Conservation (phyloP, 2,113 vertebrate genomes). For the Micromys minutus region DNA sequence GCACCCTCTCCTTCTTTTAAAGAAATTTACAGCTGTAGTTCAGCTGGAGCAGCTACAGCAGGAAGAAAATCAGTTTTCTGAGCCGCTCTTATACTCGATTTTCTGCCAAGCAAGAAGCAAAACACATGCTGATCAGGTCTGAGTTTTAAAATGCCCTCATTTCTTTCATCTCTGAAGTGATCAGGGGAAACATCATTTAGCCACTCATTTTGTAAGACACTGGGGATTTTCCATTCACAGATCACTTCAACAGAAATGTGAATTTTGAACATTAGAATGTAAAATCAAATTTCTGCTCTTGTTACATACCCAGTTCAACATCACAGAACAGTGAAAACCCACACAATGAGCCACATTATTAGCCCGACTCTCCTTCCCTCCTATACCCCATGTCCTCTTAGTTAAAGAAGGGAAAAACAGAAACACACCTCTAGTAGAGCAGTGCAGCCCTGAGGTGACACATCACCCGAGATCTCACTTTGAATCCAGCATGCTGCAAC, state of each 20-base stretch:
- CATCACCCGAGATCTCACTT: neutral
- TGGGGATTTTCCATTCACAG: slow-evolving; percentile 61
- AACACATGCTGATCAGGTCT: slow-evolving; percentile 82
- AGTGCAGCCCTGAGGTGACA: neutral
- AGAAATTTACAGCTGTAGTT: slow-evolving; percentile 85
- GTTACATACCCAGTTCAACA: slow-evolving; percentile 65
- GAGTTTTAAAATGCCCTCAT: slow-evolving; percentile 83
- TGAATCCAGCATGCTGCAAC: slow-evolving; percentile 39
- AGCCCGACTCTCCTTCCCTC: slow-evolving; percentile 58
- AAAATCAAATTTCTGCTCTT: slow-evolving; percentile 54
- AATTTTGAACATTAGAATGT: slow-evolving; percentile 69
- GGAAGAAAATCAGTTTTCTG: slow-evolving; percentile 78
- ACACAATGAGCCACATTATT: slow-evolving; percentile 61
- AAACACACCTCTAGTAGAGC: slow-evolving; percentile 1
- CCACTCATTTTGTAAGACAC: slow-evolving; percentile 74
- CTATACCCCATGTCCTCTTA: slow-evolving; percentile 8
- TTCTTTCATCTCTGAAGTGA: slow-evolving; percentile 82
- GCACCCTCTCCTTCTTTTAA: slow-evolving; percentile 62
- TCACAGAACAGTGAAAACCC: slow-evolving; percentile 63
- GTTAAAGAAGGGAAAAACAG: slow-evolving; percentile 40
- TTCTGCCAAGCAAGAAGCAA: slow-evolving; percentile 87
- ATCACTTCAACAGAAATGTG: slow-evolving; percentile 57
- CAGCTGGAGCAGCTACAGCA: slow-evolving; percentile 83
- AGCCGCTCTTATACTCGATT: slow-evolving; percentile 83
- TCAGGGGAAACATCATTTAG: slow-evolving; percentile 79